A percentile compares a stretch with the other conserved stretches of the same genome.
Conservation (phyloP, 2,888 invertebrate species). For the Aporophyla nigra region DNA sequence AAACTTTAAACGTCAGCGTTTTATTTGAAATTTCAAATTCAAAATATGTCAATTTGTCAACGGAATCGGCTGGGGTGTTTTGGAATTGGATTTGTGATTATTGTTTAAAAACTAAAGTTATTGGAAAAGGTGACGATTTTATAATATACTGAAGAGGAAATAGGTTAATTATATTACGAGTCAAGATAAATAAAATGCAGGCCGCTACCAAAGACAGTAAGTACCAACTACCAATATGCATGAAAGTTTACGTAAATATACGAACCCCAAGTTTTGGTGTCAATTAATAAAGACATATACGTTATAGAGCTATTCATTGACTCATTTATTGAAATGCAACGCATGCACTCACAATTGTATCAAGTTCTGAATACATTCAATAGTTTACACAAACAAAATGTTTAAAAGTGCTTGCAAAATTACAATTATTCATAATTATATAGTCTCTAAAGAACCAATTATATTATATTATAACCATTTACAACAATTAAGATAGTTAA, state of each 20-base stretch:
- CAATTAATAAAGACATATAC: neutral
- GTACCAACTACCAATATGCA: conserved; percentile 2
- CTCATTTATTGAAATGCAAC: neutral
- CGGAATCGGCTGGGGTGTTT: conserved; percentile 13
- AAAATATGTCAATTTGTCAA: conserved; percentile 13
- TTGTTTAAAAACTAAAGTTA: neutral
- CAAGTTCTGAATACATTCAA: neutral
- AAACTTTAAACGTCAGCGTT: conserved; percentile 1
- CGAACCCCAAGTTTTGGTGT: neutral
- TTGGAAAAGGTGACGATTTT: neutral
- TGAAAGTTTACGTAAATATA: neutral
- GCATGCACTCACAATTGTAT: neutral
- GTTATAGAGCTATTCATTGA: neutral
- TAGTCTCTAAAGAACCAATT: too few relatives aligned
- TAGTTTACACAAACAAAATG: neutral
- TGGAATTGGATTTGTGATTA: neutral
- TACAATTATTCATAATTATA: too few relatives aligned
- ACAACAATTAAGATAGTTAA: too few relatives aligned
- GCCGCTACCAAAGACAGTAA: conserved; percentile 42
- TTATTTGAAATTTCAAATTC: conserved; percentile 3
- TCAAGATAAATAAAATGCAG: conserved; percentile 34
- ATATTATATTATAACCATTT: too few relatives aligned
- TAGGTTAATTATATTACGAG: neutral
- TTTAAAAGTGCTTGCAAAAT: neutral
- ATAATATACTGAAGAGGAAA: neutral